phyloP scores from a whole-genome alignment of 2,888 invertebrate species.

The Cantharis rustica region DNA sequence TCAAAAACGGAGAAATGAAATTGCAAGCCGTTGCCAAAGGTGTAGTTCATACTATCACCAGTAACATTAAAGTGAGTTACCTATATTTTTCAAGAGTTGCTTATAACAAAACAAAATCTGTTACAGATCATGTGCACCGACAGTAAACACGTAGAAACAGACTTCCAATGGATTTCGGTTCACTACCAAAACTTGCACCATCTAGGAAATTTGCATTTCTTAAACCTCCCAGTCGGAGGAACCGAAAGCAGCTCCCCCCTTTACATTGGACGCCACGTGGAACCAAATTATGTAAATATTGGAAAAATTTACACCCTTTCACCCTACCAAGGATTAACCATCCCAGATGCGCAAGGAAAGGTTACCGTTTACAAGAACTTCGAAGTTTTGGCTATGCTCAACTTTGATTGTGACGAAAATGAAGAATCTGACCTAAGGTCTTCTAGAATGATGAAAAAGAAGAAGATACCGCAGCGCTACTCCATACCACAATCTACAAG shows the following conservation, averaged over 20 bases:
- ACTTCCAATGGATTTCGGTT: background rate
- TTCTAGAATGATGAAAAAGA: too few relatives aligned
- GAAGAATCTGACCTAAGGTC: background rate
- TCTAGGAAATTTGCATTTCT: background rate
- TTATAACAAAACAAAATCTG: background rate
- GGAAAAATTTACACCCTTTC: conserved; percentile 1
- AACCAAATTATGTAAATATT: background rate
- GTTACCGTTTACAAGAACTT: background rate
- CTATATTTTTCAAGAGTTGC: background rate
- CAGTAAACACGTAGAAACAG: background rate
- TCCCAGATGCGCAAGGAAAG: background rate
- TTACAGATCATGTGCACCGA: background rate
- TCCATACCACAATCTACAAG: too few relatives aligned
- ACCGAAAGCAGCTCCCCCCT: background rate
- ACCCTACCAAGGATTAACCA: background rate
- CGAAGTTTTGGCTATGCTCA: background rate
- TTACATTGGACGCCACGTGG: background rate
- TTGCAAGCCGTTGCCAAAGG: background rate
- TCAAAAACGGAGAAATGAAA: background rate
- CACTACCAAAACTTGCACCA: background rate
- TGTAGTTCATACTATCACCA: background rate
- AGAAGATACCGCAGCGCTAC: too few relatives aligned
- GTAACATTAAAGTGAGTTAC: background rate
- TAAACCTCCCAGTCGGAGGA: background rate
- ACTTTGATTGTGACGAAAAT: background rate